A percentile compares a stretch with the other conserved stretches of the same genome.
Conservation (phyloP, 2,888 invertebrate species). For the Pristionchus maxplancki region DNA sequence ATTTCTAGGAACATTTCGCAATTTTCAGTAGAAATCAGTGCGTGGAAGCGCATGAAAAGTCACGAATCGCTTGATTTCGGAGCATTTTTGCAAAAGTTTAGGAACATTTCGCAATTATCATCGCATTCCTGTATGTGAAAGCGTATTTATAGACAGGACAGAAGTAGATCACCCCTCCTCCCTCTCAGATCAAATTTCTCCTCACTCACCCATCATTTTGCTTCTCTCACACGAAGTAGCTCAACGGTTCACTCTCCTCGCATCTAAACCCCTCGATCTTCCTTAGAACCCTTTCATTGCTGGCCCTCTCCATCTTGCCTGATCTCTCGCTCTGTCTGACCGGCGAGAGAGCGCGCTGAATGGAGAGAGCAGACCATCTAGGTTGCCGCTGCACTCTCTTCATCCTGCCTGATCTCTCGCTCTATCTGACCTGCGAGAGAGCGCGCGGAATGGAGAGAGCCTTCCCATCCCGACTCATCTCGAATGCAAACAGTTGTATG, state of each 20-base stretch:
- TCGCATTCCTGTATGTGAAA: background rate
- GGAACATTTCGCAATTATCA: background rate
- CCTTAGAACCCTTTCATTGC: background rate
- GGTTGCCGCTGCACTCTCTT: background rate
- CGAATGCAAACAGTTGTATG: constrained; percentile 28
- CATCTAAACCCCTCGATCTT: background rate
- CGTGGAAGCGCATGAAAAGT: too few species aligned
- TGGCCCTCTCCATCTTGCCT: background rate
- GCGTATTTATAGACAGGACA: too few species aligned
- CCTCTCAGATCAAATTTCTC: background rate
- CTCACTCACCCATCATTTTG: background rate
- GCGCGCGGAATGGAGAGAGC: background rate
- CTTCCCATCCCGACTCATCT: background rate
- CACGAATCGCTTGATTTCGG: background rate
- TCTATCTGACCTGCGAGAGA: background rate
- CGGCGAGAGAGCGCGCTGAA: too few species aligned
- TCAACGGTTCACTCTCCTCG: background rate
- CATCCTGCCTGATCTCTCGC: too few species aligned
- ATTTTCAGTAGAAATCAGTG: background rate
- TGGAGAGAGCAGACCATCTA: too few species aligned
- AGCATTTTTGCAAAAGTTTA: background rate
- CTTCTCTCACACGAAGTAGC: background rate
- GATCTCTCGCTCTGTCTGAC: too few species aligned
- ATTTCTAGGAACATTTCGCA: background rate
- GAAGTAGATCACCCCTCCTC: background rate